Base-by-base conservation (phyloP, 2,113 vertebrate genomes). In the Nannobrachium achirus region DNA sequence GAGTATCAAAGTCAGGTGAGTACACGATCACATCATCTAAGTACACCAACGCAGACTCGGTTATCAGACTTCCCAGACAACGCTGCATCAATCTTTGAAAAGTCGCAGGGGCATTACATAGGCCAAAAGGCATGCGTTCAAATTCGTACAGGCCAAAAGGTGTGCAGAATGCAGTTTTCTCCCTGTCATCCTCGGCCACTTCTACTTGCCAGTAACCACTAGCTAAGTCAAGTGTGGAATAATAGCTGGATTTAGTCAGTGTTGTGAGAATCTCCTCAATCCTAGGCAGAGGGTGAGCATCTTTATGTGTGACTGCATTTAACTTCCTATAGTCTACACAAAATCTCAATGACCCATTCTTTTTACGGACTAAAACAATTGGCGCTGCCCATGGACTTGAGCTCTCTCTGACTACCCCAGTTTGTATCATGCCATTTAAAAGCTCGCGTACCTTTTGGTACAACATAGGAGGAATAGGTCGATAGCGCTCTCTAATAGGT, bases 11-110 rank as follows among this genome's bases (percentile, higher is more conserved):
- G 39, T 81, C 66, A 6, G 19, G 18, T 1, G 66, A 78, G 2
- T 46, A 67, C 6, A 74, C 33, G 4, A 74, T 51, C 1, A 67
- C 44, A 42, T 81, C 59, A 68, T 73, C 62, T 7, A 78, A 4
- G 1, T 72, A 82, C n/a, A 45, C 44, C 10, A 45, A 11, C 2
- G 44, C 44, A 45, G 44, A 45, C 13, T 45, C 44, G 9, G 44
- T 45, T 4, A 45, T 45, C 3, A 7, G 44, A 45, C 44, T 45
- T 11, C 44, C 44, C 8, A 11, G 44, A 11, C 44, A 45, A 11
- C 44, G 9, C 10, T 45, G 44, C 44, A 45, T 45, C 10, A 45
- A 45, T 11, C 44, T 45, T 11, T 45, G 44, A 11, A 45, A 45
- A 2, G 44, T 45, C 13, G 44, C 10, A 11, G 44, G 44, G 13